These are phyloP conservation scores for Tenodera sinensis DNA, from an alignment of 2,888 invertebrate species.

Conservation along the genomic window DNA sequence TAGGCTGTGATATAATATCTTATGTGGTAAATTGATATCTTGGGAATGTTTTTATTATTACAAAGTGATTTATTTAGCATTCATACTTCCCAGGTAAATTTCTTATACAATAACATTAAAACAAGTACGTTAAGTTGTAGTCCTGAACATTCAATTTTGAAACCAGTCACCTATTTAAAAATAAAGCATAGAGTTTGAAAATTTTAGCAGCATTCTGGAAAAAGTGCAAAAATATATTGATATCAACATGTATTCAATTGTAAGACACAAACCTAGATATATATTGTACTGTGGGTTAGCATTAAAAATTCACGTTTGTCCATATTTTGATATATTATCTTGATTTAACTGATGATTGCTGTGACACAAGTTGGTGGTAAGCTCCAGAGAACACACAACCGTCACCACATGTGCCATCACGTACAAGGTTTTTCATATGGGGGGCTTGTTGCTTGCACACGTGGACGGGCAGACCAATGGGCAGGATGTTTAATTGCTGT, in stretches of 20 bases:
- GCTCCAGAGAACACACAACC: constrained; percentile 2
- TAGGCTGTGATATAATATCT: background rate
- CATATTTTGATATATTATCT: background rate
- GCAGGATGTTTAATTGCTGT: constrained; percentile 21
- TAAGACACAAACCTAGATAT: background rate
- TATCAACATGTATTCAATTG: background rate
- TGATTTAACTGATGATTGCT: constrained; percentile 9
- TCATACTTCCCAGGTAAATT: background rate
- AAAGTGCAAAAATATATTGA: background rate
- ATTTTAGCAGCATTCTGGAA: background rate
- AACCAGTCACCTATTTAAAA: background rate
- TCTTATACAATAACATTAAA: background rate
- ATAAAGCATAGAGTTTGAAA: background rate
- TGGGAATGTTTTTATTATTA: background rate
- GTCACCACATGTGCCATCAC: constrained; percentile 10
- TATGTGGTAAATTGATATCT: background rate
- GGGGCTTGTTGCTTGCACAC: constrained; percentile 16
- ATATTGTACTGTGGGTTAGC: background rate
- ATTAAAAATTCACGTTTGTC: background rate
- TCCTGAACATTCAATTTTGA: too few relatives aligned
- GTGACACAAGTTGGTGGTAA: constrained; percentile 15
- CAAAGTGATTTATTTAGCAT: background rate
- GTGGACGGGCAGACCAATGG: constrained; percentile 6
- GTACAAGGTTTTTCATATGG: background rate
- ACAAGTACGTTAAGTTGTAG: background rate